Conservation (phyloP, 1,140 invertebrate species). For the Pseudomyrmex sp. region DNA sequence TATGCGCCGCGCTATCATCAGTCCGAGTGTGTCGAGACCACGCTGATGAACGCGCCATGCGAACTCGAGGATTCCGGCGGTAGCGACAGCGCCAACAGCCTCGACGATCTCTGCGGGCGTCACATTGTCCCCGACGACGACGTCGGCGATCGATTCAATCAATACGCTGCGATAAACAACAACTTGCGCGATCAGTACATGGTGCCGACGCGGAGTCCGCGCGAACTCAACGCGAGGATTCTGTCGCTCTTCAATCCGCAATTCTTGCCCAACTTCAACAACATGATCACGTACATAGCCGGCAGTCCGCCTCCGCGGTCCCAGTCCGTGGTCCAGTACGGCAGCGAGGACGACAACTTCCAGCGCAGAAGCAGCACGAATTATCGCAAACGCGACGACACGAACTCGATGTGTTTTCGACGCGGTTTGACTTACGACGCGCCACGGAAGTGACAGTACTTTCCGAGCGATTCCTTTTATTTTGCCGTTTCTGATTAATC, state of each 20-base stretch:
- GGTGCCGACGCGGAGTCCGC: conserved; percentile 77
- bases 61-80: conserved; percentile 47
- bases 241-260: conserved; percentile 82
- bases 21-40: conserved; percentile 64
- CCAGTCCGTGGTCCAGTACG: conserved; percentile 66
- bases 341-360: conserved; percentile 49
- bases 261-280: conserved; percentile 82
- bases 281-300: conserved; percentile 79
- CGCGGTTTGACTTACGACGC: conserved; percentile 56
- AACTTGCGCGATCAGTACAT: conserved; percentile 76
- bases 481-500: conserved; percentile 9
- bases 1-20: conserved; percentile 7
- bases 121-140: conserved; percentile 44
- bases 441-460: conserved; percentile 60
- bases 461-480: background rate
- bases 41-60: conserved; percentile 47
- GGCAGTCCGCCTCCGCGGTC: conserved; percentile 71
- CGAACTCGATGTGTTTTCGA: conserved; percentile 69
- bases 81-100: conserved; percentile 65
- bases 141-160: conserved; percentile 6
- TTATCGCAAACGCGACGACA: conserved; percentile 59
- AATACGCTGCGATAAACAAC: background rate
- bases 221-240: conserved; percentile 74
- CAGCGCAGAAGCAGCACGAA: conserved; percentile 34
- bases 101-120: conserved; percentile 58